Base-by-base conservation (phyloP, 2,888 invertebrate species). In the Drosophila mulleri region DNA sequence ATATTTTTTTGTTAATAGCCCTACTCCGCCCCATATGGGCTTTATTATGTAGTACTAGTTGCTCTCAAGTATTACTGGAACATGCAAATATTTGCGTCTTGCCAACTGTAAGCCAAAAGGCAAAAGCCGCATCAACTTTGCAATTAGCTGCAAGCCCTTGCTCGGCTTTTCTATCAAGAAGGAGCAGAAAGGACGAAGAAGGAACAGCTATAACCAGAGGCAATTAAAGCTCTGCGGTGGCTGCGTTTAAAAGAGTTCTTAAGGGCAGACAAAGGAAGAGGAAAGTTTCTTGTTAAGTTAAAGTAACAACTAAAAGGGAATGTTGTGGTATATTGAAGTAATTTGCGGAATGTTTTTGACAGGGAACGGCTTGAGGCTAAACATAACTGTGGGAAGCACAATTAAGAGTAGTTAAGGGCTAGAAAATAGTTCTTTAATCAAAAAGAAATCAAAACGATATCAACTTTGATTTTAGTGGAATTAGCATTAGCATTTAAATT, bases 71-170 rank as follows among this genome's bases (percentile, higher is more conserved):
- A 53, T 11, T 8, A 39, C 39, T 41, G 41, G 41, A 35, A 52
- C 57, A 56, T 39, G 67, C 78, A 83, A 85, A 83, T 76, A 75
- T 79, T 83, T 78, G 68, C 74, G 61, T 50, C 53, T 63, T 67
- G 56, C 61, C 57, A 68, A 65, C 48, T 66, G 64, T 18, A 74
- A 65, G 63, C 53, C 35, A 8, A 65, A 72, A 68, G 53, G 41
- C 52, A 72, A 41, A 41, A 41, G 41, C 50, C 67, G 52, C 54
- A 59, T 23, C 57, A 72, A 68, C 60, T 68, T 66, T 72, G 58
- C 63, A 72, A 76, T 72, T 72, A 72, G 63, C 52, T 56, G 41
- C 20, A 12, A 37, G 1, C 50, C 45, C 53, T 20, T 37, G 44
- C 54, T 23, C 29, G 3, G 2, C 7, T 42, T 32, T 39, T 23